phyloP scores from a whole-genome alignment of 2,888 invertebrate genomes.

The Clitarchus hookeri region DNA sequence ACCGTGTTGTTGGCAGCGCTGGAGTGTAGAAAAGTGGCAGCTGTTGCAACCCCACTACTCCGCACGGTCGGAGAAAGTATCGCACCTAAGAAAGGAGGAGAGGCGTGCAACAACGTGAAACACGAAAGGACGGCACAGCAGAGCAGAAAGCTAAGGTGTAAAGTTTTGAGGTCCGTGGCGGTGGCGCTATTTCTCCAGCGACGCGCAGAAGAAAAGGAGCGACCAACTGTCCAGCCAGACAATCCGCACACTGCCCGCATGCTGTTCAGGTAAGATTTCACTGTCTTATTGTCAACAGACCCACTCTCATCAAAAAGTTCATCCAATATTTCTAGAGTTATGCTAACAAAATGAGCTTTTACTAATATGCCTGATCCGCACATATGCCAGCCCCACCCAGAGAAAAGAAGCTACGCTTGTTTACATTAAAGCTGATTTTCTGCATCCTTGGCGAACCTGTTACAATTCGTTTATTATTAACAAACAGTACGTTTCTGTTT shows the following conservation, averaged over 20 bases:
- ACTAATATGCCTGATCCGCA: no score
- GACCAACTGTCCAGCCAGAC: background rate
- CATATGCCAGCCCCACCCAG: no score
- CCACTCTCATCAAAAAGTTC: no score
- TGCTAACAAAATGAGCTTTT: no score
- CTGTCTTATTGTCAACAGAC: no score
- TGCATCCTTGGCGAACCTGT: no score
- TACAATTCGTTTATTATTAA: no score
- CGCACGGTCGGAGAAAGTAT: conserved; percentile 55
- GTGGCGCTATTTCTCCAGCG: conserved; percentile 42
- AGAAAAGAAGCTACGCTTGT: no score
- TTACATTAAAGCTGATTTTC: no score
- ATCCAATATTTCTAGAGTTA: no score
- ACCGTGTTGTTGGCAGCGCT: background rate
- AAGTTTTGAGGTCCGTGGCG: conserved; percentile 49
- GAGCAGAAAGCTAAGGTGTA: background rate
- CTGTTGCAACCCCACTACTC: conserved; percentile 74
- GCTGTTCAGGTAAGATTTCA: background rate
- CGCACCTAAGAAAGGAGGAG: conserved; percentile 51
- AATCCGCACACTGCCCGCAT: background rate
- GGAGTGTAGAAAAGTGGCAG: conserved; percentile 59
- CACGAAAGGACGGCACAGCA: background rate
- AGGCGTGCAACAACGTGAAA: background rate
- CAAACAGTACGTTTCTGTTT: no score
- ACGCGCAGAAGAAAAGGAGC: conserved; percentile 36